Evolutionary conservation across 2,888 invertebrate genomes (phyloP), one percentile per base, ranked within the genome.

Genomic region (Himalopsyche tibetana): DNA sequence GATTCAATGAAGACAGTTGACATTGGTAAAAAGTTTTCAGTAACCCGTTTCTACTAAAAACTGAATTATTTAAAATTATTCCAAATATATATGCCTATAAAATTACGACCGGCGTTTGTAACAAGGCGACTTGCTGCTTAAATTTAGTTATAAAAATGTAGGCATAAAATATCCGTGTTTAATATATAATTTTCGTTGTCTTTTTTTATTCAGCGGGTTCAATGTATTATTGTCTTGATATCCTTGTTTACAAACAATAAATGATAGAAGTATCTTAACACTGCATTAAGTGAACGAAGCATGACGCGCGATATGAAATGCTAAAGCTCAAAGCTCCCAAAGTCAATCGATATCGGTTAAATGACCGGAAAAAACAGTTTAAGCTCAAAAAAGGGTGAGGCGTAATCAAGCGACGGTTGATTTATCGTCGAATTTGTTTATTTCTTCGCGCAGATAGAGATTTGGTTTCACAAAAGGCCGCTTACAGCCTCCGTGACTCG

Each of bases 291-390:
- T 28, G 56, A 83, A 83, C 83, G 56, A 56, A 56, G 56, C 83
- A 38, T 69, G 45, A 40, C 38, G 45, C 45, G 74, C 69, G 74
- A 84, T 84, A 84, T 84, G 74, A 74, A 74, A 84, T 28, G 84
- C 84, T 74, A 74, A 42, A 38, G 84, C 79, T 84, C 74, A 19
- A 19, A 63, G 63, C 63, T 63, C 15, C 51, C 51, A 87, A 87
- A 87, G 85, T 85, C 79, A 87, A 87, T 87, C 87, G 87, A 87
- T 87, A 82, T 42, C 74, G 80, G 84, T 82, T 87, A 80, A 87
- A 87, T 84, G 87, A 82, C 79, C 87, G 85, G 85, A 85, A 85
- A 85, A 87, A 87, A 87, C 87, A 85, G 87, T 87, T 85, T 87
- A 85, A 87, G 74, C 84, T 83, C 55, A 36, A 80, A 79, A 87